These are phyloP conservation scores for Otocyon megalotis DNA, from an alignment of 2,113 vertebrate species.

Conservation along the genomic window DNA sequence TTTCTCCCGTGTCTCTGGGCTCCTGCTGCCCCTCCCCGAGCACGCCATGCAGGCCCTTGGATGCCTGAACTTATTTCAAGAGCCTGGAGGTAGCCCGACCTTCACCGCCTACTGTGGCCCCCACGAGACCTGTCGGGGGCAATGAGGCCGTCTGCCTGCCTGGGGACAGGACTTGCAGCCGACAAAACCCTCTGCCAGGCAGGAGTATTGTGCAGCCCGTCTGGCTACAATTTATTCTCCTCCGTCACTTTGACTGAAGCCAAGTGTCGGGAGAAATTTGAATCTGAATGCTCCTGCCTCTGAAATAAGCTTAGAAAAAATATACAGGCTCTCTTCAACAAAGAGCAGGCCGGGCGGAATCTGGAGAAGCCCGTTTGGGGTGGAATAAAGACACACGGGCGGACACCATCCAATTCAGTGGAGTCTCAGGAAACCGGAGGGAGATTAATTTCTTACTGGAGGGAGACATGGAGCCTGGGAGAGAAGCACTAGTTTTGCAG, in stretches of 20 bases:
- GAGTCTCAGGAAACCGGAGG: background rate
- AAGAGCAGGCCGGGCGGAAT: slow-evolving; percentile 27
- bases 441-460: slow-evolving; percentile 39
- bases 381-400: slow-evolving; percentile 38
- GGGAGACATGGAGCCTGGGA: background rate
- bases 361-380: background rate
- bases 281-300: slow-evolving; percentile 76
- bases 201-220: background rate
- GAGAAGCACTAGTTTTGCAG: background rate
- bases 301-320: slow-evolving; percentile 66
- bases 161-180: slow-evolving; percentile 45
- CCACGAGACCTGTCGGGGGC: background rate
- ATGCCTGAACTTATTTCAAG: background rate
- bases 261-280: slow-evolving; percentile 70
- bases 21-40: background rate
- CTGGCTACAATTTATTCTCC: slow-evolving; percentile 57
- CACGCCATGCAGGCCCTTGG: background rate
- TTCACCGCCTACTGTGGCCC: background rate
- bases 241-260: slow-evolving; percentile 62
- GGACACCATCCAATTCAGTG: background rate
- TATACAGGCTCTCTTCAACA: slow-evolving; percentile 19
- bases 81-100: background rate
- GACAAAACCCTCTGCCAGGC: slow-evolving; percentile 9
- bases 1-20: background rate
- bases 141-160: slow-evolving; percentile 8